Evolutionary conservation across 2,113 vertebrate species (phyloP).

Genomic region (Petroica traversi): DNA sequence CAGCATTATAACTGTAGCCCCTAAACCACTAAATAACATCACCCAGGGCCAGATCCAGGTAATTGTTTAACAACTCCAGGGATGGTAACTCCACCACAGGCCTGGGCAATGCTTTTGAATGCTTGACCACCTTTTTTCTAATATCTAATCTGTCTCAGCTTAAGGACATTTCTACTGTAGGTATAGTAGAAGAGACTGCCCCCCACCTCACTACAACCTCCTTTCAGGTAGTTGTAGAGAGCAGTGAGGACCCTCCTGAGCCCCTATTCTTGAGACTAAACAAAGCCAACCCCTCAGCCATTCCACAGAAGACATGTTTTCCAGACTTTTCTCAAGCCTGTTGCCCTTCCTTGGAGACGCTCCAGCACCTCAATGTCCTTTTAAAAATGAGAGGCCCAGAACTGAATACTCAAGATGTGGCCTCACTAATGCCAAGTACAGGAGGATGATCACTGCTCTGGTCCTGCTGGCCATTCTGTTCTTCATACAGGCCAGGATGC

Average conservation of each 20-base stretch:
- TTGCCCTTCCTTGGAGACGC: not conserved
- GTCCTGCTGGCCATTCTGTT: not conserved
- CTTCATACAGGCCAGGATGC: not conserved
- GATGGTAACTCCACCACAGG: not conserved
- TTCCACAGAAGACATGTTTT: not conserved
- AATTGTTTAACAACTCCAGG: not conserved
- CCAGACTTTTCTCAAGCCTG: not conserved
- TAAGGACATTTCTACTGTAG: not conserved
- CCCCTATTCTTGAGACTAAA: not conserved
- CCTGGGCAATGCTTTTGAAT: not conserved
- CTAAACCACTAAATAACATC: not conserved
- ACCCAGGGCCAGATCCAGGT: not conserved
- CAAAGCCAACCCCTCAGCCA: not conserved
- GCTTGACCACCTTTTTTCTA: not conserved
- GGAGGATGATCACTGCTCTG: not conserved
- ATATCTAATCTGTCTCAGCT: not conserved
- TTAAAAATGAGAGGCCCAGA: not conserved
- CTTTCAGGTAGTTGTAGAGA: not conserved
- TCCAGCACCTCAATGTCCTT: not conserved
- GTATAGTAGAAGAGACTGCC: not conserved
- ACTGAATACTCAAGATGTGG: not conserved
- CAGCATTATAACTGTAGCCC: not conserved
- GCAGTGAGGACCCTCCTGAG: not conserved
- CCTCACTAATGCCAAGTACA: not conserved
- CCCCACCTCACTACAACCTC: not conserved